Base-by-base conservation (phyloP, 2,888 invertebrate genomes). In the Camptogramma bilineatum region DNA sequence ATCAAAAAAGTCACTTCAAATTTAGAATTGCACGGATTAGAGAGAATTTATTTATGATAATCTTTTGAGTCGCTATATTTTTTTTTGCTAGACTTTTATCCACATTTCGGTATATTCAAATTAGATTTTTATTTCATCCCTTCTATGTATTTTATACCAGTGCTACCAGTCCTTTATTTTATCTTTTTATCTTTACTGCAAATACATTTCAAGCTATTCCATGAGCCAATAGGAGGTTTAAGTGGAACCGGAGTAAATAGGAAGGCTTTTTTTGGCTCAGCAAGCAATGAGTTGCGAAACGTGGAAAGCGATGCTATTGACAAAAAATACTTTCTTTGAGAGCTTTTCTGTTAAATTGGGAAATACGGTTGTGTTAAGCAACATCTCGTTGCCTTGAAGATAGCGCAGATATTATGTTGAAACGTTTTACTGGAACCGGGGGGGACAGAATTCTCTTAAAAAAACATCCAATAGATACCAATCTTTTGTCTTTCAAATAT, bases 241-340 rank as follows among this genome's bases (percentile, higher is more conserved):
- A 66, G 66, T 62, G 62, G 55, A 59, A 62, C 59, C 51, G 51
- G 47, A 54, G 62, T 66, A 66, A 62, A 65, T 65, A 54, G 44
- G 54, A 60, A 65, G 60, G 65, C 64, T 65, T 61, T 62, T n/a
- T 55, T 62, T 66, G 62, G 66, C 62, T 62, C 62, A 52, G 66
- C 58, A 62, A 54, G 62, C 66, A 61, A 62, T 66, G 66, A 66
- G 62, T 66, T 62, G 66, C 66, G 55, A 62, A 66, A 62, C 50
- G 58, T 50, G 54, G 46, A 62, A 58, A 66, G 66, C 62, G 58
- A 47, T 44, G 46, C 44, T 44, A 66, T 66, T 66, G 58, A 66
- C 53, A 62, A 62, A 62, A 61, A 66, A 66, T 66, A 62, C 65
- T 57, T 50, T 57, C 65, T 61, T 61, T 65, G 65, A 66, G 54